Evolutionary conservation across 2,113 vertebrate species (phyloP).

Genomic region (Periophthalmus modestus): DNA sequence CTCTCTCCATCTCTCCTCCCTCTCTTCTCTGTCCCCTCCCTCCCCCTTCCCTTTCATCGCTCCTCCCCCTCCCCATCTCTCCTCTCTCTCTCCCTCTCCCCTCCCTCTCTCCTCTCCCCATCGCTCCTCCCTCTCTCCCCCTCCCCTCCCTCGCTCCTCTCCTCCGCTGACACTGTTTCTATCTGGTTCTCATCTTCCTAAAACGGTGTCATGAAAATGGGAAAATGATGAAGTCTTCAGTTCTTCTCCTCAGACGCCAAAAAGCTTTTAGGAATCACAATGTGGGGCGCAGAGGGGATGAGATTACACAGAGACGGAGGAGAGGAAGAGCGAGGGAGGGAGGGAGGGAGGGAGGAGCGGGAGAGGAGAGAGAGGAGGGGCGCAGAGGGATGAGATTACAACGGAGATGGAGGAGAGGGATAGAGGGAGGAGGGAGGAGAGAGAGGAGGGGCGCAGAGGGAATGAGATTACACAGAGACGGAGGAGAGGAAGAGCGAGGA

Average conservation of each 20-base stretch:
- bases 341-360: no score
- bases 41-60: neutral
- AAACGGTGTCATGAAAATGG: neutral
- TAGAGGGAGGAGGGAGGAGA: neutral
- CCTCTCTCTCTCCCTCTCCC: neutral
- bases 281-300: neutral
- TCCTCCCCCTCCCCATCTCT: neutral
- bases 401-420: neutral
- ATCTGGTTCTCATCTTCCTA: neutral
- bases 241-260: neutral
- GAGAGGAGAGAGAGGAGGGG: neutral
- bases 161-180: neutral
- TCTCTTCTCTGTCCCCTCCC: neutral
- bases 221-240: neutral
- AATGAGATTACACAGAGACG: neutral
- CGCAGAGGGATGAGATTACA: neutral
- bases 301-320: neutral
- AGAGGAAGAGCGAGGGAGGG: no score
- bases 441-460: no score
- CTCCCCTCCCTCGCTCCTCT: no score
- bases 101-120: neutral
- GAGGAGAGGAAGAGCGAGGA: no score
- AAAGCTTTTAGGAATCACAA: slow-evolving; percentile 1
- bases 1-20: neutral
- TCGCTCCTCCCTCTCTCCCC: neutral